These are phyloP conservation scores for Drosophila lacicola DNA, from an alignment of 2,888 invertebrate genomes.

Conservation along the genomic window DNA sequence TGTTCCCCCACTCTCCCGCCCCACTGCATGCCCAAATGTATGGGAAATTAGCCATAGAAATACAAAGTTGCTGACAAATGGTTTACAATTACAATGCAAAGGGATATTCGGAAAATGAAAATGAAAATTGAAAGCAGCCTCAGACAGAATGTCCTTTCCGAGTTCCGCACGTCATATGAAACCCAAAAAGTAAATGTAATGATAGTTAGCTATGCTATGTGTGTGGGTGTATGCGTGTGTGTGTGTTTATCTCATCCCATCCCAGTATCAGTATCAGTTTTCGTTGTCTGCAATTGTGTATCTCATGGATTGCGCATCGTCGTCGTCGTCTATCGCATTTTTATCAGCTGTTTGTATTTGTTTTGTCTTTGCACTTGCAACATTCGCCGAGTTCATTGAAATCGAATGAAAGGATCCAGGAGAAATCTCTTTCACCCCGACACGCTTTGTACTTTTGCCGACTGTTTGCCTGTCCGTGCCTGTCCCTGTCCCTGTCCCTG, in stretches of 20 bases:
- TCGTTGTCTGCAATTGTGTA: conserved; percentile 35
- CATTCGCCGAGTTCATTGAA: conserved; percentile 76
- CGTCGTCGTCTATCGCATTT: conserved; percentile 53
- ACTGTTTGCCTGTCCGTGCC: conserved; percentile 49
- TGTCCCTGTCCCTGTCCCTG: conserved; percentile 27
- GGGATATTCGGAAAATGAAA: conserved; percentile 39
- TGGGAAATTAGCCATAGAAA: conserved; percentile 65
- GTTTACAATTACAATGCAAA: conserved; percentile 75
- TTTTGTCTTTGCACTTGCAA: conserved; percentile 74
- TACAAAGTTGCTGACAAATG: conserved; percentile 78
- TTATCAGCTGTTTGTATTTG: conserved; percentile 78
- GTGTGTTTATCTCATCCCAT: conserved; percentile 14
- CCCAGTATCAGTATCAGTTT: conserved; percentile 26
- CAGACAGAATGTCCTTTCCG: conserved; percentile 46
- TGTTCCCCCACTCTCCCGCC: not conserved
- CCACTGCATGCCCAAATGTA: not conserved
- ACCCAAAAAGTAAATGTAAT: conserved; percentile 51
- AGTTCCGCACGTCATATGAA: conserved; percentile 43
- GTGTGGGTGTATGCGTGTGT: conserved; percentile 6
- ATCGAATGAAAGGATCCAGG: conserved; percentile 68
- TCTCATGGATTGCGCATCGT: conserved; percentile 38
- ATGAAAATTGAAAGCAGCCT: conserved; percentile 40
- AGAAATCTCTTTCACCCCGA: conserved; percentile 69
- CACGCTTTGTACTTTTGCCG: conserved; percentile 77
- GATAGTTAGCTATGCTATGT: conserved; percentile 37